Evolutionary conservation across 1,140 invertebrate species (phyloP).

Genomic region (Apis dorsata): DNA sequence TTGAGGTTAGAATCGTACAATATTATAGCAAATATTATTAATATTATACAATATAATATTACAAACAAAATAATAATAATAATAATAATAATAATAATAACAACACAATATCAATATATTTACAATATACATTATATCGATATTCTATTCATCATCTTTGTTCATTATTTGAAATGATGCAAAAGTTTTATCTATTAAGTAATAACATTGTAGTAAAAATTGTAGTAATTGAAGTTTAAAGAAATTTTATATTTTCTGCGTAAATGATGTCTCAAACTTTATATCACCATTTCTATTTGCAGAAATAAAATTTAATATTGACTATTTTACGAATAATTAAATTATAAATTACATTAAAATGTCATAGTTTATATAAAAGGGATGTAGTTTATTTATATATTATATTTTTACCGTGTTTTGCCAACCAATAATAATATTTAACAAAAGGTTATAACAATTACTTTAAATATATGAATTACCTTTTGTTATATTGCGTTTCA

Average conservation of each 20-base stretch:
- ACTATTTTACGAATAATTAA: background rate
- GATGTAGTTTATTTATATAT: background rate
- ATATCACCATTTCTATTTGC: constrained; percentile 49
- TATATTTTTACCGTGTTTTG: background rate
- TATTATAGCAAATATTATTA: background rate
- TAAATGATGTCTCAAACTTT: constrained; percentile 47
- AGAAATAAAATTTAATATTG: background rate
- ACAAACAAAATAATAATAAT: background rate
- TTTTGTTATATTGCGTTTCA: background rate
- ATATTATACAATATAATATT: too few species aligned
- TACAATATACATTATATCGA: background rate
- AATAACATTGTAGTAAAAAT: background rate
- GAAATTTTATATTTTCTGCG: background rate
- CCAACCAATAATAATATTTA: background rate
- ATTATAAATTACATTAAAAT: background rate
- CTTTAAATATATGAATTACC: constrained; percentile 21
- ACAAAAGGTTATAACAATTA: constrained; percentile 12
- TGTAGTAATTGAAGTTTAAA: background rate
- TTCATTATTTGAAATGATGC: background rate
- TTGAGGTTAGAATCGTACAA: constrained; percentile 29
- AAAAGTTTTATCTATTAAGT: background rate
- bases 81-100: background rate
- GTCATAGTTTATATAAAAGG: background rate
- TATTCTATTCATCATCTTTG: background rate
- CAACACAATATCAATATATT: background rate